These are phyloP conservation scores for Candoia aspera DNA, from an alignment of 2,113 vertebrate species.

Conservation along the genomic window DNA sequence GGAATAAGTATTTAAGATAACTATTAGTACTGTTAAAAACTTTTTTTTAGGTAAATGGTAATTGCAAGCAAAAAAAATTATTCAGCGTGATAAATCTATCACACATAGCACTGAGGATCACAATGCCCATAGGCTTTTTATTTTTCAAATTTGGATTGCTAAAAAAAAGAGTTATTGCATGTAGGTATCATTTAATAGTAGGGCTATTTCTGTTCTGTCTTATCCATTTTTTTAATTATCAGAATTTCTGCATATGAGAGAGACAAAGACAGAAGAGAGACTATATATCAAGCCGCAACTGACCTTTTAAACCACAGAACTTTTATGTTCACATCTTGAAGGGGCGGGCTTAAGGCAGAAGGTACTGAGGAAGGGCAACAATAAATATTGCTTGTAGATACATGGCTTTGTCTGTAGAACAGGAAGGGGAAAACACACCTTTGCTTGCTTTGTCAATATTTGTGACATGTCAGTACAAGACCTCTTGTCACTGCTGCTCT, in stretches of 20 bases:
- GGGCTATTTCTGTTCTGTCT: constrained; percentile 35
- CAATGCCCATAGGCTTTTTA: not conserved
- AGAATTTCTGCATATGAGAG: constrained; percentile 56
- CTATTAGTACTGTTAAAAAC: not conserved
- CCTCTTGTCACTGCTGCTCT: constrained; percentile 47
- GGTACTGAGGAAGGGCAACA: constrained; percentile 59
- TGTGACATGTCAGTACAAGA: constrained; percentile 48
- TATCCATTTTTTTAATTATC: constrained; percentile 32
- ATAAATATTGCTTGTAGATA: constrained; percentile 59
- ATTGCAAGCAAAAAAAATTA: not conserved
- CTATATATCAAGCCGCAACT: constrained; percentile 61
- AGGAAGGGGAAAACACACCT: constrained; percentile 16
- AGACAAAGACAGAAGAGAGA: constrained; percentile 46
- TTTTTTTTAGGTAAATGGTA: not conserved
- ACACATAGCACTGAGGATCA: not conserved
- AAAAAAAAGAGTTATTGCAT: not conserved
- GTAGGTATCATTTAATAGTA: not conserved
- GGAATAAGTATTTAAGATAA: not conserved
- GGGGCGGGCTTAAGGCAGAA: constrained; percentile 68
- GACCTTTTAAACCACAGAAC: constrained; percentile 74
- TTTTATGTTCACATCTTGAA: constrained; percentile 61
- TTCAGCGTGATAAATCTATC: not conserved
- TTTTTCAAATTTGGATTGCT: not conserved
- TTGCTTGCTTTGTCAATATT: constrained; percentile 48
- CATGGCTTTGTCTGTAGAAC: constrained; percentile 34